A percentile compares a stretch with the other conserved stretches of the same genome.
These are phyloP conservation scores for Anguilla megastoma DNA, from an alignment of 2,797 vertebrate genomes.

Conservation along the genomic window DNA sequence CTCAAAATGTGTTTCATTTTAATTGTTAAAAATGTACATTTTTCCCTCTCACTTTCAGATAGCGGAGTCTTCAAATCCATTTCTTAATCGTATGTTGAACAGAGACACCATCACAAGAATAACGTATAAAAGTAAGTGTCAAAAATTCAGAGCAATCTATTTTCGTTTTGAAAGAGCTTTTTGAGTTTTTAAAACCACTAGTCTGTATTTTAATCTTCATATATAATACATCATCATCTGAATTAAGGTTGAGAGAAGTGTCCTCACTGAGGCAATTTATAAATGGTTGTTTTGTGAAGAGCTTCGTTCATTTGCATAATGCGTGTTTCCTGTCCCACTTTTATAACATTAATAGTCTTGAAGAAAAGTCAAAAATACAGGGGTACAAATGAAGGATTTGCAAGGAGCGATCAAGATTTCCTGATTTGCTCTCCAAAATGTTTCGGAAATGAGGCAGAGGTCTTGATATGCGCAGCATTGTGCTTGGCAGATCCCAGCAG, in stretches of 20 bases:
- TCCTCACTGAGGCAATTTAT: background rate
- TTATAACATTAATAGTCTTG: background rate
- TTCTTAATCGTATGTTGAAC: constrained; percentile 98
- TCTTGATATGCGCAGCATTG: background rate
- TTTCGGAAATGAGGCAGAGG: background rate
- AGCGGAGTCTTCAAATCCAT: constrained; percentile 93
- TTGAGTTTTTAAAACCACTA: background rate
- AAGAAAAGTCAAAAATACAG: background rate
- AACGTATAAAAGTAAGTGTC: constrained; percentile 98
- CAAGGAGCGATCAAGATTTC: background rate
- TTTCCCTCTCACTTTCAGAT: constrained; percentile 73
- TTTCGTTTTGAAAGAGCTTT: background rate
- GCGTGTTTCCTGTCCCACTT: background rate
- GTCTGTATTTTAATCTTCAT: background rate
- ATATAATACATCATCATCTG: background rate
- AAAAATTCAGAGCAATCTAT: background rate
- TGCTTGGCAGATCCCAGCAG: background rate
- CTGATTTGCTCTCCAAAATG: background rate
- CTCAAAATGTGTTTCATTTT: background rate
- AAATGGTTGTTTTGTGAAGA: constrained; percentile 1
- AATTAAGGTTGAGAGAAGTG: background rate
- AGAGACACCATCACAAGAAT: constrained; percentile 99
- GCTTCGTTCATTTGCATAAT: background rate
- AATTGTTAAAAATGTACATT: background rate
- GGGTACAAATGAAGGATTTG: background rate